Evolutionary conservation across 1,140 invertebrate genomes (phyloP), one percentile per base, ranked within the genome.

Genomic region (Monochamus saltuarius): DNA sequence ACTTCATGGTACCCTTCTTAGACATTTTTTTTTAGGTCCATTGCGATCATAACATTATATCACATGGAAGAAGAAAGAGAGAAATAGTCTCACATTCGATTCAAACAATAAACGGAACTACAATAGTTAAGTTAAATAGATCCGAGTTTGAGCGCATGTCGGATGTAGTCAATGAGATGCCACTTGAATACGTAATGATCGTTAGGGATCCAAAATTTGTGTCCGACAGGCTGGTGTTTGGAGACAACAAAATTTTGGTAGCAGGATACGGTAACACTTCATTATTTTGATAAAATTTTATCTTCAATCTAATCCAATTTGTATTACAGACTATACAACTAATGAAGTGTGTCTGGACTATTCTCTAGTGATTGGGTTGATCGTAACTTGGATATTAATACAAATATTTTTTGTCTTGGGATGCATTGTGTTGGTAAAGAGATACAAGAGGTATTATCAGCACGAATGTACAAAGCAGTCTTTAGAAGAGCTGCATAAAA

Each of bases 201-300:
- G 80, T 81, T 1, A 72, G 76, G 37, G 75, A 78, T 7, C 67
- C 75, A 63, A 67, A 67, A 66, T 52, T 71, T 62, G 45, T 56
- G 9, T 63, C 73, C 17, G 78, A 81, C 43, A 75, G 73, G 56
- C 72, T 77, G 4, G 61, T 81, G 46, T 75, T 78, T 50, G 79
- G 79, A 1, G 78, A 81, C 29, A 75, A 77, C 14, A 75, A 76
- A 51, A 68, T 81, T 54, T 62, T 82, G 14, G 77, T 81, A 17
- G 79, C 79, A 0, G 79, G 80, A 53, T 79, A 78, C 49, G 79
- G 76, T 78, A 69, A 70, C 4, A n/a, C n/a, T n/a, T n/a, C 2
- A 4, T 35, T 3, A 46, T 49, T n/a, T 16, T 49, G 4, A 14
- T 16, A 17, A 11, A 11, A 11, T 22, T 17, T 11, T 13, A 47